Evolutionary conservation across 2,113 vertebrate genomes (phyloP), one percentile per base, ranked within the genome.

Genomic region (Antechinus stuartii): DNA sequence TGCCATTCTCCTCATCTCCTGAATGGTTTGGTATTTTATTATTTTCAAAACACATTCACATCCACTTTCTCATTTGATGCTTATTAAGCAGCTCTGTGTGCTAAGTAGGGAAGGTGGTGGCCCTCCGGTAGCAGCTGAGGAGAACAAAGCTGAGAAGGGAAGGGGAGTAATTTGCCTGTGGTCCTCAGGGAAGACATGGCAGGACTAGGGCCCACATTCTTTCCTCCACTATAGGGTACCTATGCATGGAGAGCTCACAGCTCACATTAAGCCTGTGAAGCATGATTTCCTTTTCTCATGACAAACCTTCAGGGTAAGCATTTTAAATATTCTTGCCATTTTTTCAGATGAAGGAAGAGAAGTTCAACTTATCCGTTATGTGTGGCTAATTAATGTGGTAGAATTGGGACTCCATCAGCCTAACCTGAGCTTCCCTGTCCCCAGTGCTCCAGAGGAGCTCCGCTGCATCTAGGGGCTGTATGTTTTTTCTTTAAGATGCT

Each of bases 401-500:
- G 0, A 2, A 25, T 53, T 24, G 46, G 35, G 19, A 54, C 49
- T 35, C 0, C 56, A 49, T 2, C 2, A 0, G 52, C 30, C 61
- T 46, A 26, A 0, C 50, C 0, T 42, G 30, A 3, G 1, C 55
- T 25, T 84, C 47, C 84, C 26, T 0, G 26, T 0, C 0, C 0
- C 8, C 0, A 0, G 47, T 84, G 35, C 84, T 23, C 50, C 54
- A 3, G 0, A 0, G 50, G 25, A 3, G 0, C 61, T 52, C 35
- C 0, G 0, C 9, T 50, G 46, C 42, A 8, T 30, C 24, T 42
- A 25, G 50, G 10, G 47, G 25, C 16, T 46, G 1, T 92, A 16
- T 91, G 30, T 92, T 95, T 42, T 96, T 54, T 96, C 9, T 98
- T 98, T 94, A 95, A 99, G 99, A 90, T 91, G 52, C 4, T 0